Evolutionary conservation across 2,113 vertebrate genomes (phyloP).

Genomic region (Nanorana parkeri): DNA sequence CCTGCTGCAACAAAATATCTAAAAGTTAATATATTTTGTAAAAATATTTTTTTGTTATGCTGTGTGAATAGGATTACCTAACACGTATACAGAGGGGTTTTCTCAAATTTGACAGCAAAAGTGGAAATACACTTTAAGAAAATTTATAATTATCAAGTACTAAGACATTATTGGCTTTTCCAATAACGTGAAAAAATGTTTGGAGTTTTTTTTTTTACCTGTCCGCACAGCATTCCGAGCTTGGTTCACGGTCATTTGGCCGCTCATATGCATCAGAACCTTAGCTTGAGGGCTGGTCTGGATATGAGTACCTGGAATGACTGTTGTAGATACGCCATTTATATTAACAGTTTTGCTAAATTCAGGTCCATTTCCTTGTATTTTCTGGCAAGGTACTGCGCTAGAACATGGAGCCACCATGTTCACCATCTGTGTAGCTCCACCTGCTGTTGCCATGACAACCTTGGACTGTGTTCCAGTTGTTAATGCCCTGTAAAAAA

Average conservation of each 20-base stretch:
- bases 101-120: no score
- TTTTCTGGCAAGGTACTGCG: constrained; percentile 73
- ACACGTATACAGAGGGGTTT: no score
- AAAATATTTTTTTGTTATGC: no score
- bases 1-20: no score
- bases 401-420: constrained; percentile 81
- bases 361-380: constrained; percentile 79
- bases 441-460: constrained; percentile 79
- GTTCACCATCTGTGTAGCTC: constrained; percentile 81
- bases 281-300: constrained; percentile 90
- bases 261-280: constrained; percentile 85
- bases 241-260: constrained; percentile 97
- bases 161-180: no score
- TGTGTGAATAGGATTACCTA: no score
- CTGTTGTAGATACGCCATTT: constrained; percentile 73
- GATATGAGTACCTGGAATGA: constrained; percentile 84
- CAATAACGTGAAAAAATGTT: neutral
- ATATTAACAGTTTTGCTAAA: constrained; percentile 72
- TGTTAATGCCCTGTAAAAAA: constrained; percentile 77
- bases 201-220: constrained; percentile 72
- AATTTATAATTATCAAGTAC: no score
- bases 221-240: constrained; percentile 91
- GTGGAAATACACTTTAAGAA: no score
- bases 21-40: no score
- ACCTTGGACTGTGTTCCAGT: constrained; percentile 86